These are phyloP conservation scores for Clarias magur DNA, from an alignment of 2,113 vertebrate genomes.

Conservation along the genomic window DNA sequence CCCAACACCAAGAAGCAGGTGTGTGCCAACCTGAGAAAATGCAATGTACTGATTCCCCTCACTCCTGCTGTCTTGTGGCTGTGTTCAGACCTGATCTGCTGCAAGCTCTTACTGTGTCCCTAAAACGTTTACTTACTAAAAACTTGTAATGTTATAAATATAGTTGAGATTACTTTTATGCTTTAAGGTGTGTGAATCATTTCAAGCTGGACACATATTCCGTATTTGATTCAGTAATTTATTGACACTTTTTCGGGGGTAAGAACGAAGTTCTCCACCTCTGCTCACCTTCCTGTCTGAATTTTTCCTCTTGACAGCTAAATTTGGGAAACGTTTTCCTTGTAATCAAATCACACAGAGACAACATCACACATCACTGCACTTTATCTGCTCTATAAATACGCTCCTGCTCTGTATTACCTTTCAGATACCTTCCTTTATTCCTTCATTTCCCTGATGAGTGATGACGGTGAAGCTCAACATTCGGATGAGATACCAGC, in stretches of 20 bases:
- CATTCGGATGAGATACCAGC: slow-evolving; percentile 5
- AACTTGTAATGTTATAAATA: neutral
- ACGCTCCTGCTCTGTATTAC: slow-evolving; percentile 38
- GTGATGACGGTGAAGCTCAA: slow-evolving; percentile 19
- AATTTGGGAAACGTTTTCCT: slow-evolving; percentile 41
- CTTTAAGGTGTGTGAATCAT: neutral
- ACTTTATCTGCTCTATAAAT: slow-evolving; percentile 14
- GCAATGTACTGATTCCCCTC: too few species aligned
- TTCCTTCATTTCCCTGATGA: slow-evolving; percentile 42
- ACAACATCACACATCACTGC: slow-evolving; percentile 40
- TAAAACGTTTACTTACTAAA: too few species aligned
- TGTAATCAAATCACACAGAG: slow-evolving; percentile 52
- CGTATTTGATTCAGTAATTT: neutral
- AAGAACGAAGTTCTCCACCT: neutral
- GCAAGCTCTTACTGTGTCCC: too few species aligned
- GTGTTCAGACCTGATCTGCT: too few species aligned
- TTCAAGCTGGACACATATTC: neutral
- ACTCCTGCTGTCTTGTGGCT: too few species aligned
- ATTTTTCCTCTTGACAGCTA: slow-evolving; percentile 7
- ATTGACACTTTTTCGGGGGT: neutral
- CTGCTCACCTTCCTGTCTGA: neutral
- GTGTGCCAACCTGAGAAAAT: too few species aligned
- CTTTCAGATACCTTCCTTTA: slow-evolving; percentile 46
- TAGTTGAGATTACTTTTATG: neutral
- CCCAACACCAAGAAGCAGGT: too few species aligned